Evolutionary conservation across 2,888 invertebrate genomes (phyloP), one percentile per base, ranked within the genome.

Genomic region (Trimorus sp.): DNA sequence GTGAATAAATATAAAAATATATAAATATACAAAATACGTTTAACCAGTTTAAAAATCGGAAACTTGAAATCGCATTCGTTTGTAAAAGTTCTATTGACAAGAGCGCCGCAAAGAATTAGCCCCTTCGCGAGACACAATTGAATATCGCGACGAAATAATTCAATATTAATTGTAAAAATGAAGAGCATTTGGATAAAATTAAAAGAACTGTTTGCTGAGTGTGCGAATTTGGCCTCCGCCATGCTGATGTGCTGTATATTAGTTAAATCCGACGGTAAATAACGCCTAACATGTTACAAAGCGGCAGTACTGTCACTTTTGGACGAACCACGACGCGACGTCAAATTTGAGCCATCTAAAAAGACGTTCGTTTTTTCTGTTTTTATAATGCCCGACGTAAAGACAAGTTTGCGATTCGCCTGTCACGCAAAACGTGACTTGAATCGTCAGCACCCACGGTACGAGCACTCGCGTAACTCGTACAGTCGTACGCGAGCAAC

Each of bases 301-400:
- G 73, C 73, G 77, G 77, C 70, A 69, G 73, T 69, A 58, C 62
- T 73, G 59, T 77, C 68, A 66, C 76, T 60, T 69, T 56, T 69
- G 62, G 76, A 79, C 68, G 74, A 66, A 65, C 42, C 79, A 54
- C 56, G 59, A 54, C 38, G 70, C 69, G 66, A 58, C 58, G 70
- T 75, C 79, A 58, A 83, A 76, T 76, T 75, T 79, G 79, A 71
- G 79, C 59, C 63, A 71, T 77, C 65, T 77, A 73, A 73, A 77
- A 51, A 78, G 74, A 70, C 69, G 65, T 65, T 74, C 56, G 71
- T 73, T 68, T 73, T 73, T 68, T 74, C 68, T 40, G 56, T 40
- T 70, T 66, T 38, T 70, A 80, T 80, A 80, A 83, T 83, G 83
- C 83, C 83, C 83, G 81, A 77, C 80, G 65, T 73, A 77, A 70